phyloP scores from a whole-genome alignment of 2,888 invertebrate species.

The Lepetodrilus schrolli region DNA sequence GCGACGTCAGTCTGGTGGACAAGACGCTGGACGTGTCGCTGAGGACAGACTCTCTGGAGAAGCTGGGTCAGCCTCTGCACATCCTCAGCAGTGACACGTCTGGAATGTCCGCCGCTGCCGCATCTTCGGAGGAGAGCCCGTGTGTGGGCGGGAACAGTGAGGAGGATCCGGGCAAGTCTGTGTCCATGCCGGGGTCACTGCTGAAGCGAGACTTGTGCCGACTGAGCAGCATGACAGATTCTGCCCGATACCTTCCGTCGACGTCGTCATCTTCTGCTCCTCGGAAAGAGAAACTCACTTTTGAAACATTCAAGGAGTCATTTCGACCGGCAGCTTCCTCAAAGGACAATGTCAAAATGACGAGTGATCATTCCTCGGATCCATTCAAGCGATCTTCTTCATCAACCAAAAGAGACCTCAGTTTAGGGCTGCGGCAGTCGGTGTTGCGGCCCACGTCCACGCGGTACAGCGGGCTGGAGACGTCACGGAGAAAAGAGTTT shows the following conservation, averaged over 20 bases:
- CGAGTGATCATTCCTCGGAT: conserved; percentile 23
- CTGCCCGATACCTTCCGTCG: conserved; percentile 28
- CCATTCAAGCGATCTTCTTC: conserved; percentile 40
- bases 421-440: conserved; percentile 45
- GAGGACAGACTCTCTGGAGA: conserved; percentile 34
- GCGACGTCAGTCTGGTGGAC: conserved; percentile 30
- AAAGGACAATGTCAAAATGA: conserved; percentile 49
- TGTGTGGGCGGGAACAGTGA: conserved; percentile 25
- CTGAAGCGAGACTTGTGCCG: conserved; percentile 47
- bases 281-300: conserved; percentile 50
- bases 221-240: conserved; percentile 46
- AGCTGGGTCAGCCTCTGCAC: conserved; percentile 49
- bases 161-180: conserved; percentile 36
- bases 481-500: conserved; percentile 63
- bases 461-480: conserved; percentile 57
- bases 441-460: conserved; percentile 60
- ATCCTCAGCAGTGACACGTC: conserved; percentile 50
- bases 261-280: conserved; percentile 32
- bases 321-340: conserved; percentile 42
- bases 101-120: conserved; percentile 39
- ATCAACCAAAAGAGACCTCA: conserved; percentile 42
- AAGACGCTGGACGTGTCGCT: conserved; percentile 17
- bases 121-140: conserved; percentile 32
- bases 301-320: conserved; percentile 58
- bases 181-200: conserved; percentile 38